These are phyloP conservation scores for Caenorhabditis angaria DNA, from an alignment of 2,888 invertebrate species.

Conservation along the genomic window DNA sequence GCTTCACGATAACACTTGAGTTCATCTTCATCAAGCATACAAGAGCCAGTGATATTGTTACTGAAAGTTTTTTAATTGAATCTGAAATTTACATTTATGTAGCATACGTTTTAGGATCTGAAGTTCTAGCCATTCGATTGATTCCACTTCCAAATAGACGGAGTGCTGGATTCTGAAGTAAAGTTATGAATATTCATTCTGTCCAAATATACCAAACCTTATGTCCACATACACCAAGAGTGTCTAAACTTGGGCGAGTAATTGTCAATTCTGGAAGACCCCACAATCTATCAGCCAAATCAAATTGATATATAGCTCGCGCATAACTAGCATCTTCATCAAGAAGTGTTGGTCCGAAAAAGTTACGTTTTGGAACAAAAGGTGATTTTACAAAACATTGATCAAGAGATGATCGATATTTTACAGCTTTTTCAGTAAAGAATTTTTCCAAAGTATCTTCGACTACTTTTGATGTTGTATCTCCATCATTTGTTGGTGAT, in stretches of 20 bases:
- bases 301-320: constrained; percentile 58
- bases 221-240: constrained; percentile 54
- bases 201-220: no score
- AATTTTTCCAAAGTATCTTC: constrained; percentile 29
- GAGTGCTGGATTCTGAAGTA: constrained; percentile 37
- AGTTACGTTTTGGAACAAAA: constrained; percentile 42
- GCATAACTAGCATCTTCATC: constrained; percentile 66
- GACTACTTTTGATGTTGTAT: constrained; percentile 16
- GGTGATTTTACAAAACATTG: constrained; percentile 52
- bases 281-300: constrained; percentile 67
- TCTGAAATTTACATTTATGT: neutral
- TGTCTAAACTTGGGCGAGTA: constrained; percentile 52
- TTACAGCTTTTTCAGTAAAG: constrained; percentile 35
- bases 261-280: constrained; percentile 55
- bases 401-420: constrained; percentile 44
- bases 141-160: constrained; percentile 68
- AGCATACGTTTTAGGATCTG: constrained; percentile 49
- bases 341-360: constrained; percentile 47
- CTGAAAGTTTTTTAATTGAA: constrained; percentile 36
- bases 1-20: constrained; percentile 58
- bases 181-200: no score
- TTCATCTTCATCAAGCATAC: constrained; percentile 61
- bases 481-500: constrained; percentile 26
- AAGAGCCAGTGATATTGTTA: constrained; percentile 61
- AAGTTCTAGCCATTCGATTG: constrained; percentile 49